phyloP scores from a whole-genome alignment of 1,140 invertebrate genomes.

The Oryzaephilus surinamensis region DNA sequence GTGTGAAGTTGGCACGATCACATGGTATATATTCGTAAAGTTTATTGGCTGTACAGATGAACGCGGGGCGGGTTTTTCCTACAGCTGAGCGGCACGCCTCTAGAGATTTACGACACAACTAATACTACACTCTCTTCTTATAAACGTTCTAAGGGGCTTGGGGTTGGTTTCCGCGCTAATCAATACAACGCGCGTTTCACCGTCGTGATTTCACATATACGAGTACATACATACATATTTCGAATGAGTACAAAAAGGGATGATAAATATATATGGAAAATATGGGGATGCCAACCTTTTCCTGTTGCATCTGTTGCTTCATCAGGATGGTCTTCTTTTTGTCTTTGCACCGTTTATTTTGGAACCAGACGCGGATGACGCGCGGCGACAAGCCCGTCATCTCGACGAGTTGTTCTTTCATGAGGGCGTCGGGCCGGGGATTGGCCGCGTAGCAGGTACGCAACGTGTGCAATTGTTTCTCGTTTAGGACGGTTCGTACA shows the following conservation, averaged over 20 bases:
- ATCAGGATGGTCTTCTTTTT: slow-evolving; percentile 95
- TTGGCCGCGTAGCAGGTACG: slow-evolving; percentile 93
- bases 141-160: slow-evolving; percentile 10
- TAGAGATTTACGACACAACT: slow-evolving; percentile 21
- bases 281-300: slow-evolving; percentile 85
- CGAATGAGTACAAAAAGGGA: neutral
- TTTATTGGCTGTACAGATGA: slow-evolving; percentile 11
- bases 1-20: neutral
- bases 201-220: too few relatives aligned
- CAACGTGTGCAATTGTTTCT: slow-evolving; percentile 95
- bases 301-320: slow-evolving; percentile 96
- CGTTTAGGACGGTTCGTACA: slow-evolving; percentile 94
- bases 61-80: slow-evolving; percentile 11
- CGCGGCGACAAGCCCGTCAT: slow-evolving; percentile 93
- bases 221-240: neutral
- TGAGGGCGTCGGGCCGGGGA: slow-evolving; percentile 93
- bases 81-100: slow-evolving; percentile 19
- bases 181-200: too few relatives aligned
- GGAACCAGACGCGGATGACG: slow-evolving; percentile 97
- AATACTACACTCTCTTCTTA: too few relatives aligned
- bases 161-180: slow-evolving; percentile 3
- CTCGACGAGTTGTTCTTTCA: slow-evolving; percentile 99
- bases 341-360: slow-evolving; percentile 99
- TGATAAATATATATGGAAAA: too few relatives aligned
- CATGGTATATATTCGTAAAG: slow-evolving; percentile 1